Percentiles rank a stretch among this genome's conserved stretches.
These are phyloP conservation scores for Hexactinellida sp. DNA, from an alignment of 37 sponge, comb jelly and placozoan species.

Conservation along the genomic window DNA sequence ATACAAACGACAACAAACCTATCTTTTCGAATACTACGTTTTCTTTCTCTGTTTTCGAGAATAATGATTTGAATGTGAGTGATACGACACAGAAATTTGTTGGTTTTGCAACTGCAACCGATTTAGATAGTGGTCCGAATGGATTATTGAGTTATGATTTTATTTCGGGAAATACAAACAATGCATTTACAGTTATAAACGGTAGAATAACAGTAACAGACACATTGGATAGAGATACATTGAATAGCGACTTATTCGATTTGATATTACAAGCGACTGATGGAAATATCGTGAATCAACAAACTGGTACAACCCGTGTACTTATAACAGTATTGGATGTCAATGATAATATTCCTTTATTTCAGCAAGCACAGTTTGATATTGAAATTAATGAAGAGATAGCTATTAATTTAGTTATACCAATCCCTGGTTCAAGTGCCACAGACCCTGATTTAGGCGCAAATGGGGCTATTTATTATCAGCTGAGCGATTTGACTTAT, in stretches of 20 bases:
- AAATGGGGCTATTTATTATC: not conserved
- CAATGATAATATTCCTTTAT: conserved; percentile 30
- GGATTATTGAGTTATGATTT: conserved; percentile 30
- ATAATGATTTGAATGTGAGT: too few species aligned
- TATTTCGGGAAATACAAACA: not conserved
- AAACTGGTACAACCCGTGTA: not conserved
- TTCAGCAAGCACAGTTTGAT: not conserved
- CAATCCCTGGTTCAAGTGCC: not conserved
- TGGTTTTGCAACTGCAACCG: conserved; percentile 30
- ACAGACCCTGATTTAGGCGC: conserved; percentile 14
- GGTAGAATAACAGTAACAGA: not conserved
- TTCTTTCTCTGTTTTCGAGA: not conserved
- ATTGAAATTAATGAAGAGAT: not conserved
- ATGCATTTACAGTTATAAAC: not conserved
- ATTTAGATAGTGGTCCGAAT: conserved; percentile 36
- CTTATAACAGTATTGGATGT: conserved; percentile 22
- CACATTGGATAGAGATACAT: conserved; percentile 8
- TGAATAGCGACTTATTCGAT: not conserved
- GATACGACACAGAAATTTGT: conserved; percentile 4
- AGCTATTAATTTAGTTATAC: not conserved
- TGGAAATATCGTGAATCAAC: not conserved
- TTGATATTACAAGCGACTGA: not conserved
- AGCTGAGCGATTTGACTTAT: not conserved
- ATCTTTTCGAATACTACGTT: not conserved
- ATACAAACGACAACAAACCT: conserved; percentile 9